Percentiles rank a stretch among this genome's conserved stretches.
Conservation (phyloP, 2,888 invertebrate species). For the Volucella zonaria region DNA sequence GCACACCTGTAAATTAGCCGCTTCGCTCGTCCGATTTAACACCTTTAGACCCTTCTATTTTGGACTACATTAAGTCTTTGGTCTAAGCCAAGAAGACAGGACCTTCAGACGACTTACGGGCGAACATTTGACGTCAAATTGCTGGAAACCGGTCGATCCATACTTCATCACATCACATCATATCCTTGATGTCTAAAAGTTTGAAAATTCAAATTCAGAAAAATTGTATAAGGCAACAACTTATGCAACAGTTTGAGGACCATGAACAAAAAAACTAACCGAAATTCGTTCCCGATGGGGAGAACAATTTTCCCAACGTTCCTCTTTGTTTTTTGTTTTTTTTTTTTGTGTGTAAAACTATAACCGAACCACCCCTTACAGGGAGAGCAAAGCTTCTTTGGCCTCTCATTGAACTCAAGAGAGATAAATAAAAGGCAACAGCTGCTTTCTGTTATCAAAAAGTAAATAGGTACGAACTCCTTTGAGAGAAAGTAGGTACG, state of each 20-base stretch:
- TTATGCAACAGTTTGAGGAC: not conserved
- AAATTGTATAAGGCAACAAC: not conserved
- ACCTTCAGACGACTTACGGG: too few species aligned
- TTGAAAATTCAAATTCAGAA: not conserved
- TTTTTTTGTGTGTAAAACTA: not conserved
- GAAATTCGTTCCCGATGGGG: slow-evolving; percentile 6
- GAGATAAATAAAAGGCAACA: slow-evolving; percentile 62
- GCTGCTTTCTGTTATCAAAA: slow-evolving; percentile 67
- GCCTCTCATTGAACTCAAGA: slow-evolving; percentile 4
- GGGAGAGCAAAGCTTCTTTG: slow-evolving; percentile 2
- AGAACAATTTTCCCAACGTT: not conserved
- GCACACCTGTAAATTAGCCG: too few species aligned
- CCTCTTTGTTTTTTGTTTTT: not conserved
- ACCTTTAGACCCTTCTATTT: too few species aligned
- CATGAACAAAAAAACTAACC: slow-evolving; percentile 9
- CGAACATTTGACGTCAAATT: too few species aligned
- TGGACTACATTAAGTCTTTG: too few species aligned
- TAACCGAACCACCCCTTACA: slow-evolving; percentile 36
- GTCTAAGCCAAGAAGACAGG: too few species aligned
- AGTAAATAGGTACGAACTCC: slow-evolving; percentile 42
- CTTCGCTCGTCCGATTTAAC: too few species aligned
- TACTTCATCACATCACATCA: too few species aligned
- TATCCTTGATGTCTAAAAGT: too few species aligned
- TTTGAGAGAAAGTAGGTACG: not conserved
- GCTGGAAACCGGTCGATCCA: too few species aligned